phyloP scores from a whole-genome alignment of 2,888 invertebrate species.

The Amphipyra tragopoginis region DNA sequence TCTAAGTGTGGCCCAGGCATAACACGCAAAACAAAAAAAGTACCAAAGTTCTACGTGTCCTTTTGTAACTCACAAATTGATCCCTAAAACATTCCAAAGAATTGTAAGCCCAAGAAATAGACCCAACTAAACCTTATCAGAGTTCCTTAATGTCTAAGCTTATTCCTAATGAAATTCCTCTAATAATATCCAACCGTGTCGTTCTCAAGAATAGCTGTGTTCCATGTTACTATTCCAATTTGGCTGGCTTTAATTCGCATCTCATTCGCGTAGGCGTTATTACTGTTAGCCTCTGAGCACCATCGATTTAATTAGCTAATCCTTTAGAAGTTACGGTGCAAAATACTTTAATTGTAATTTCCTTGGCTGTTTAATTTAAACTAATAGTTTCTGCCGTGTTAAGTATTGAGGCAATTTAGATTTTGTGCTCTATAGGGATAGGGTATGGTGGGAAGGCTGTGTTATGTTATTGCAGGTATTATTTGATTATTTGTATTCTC shows the following conservation, averaged over 20 bases:
- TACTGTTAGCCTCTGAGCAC: constrained; percentile 53
- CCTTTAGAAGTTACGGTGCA: constrained; percentile 49
- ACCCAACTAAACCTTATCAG: not conserved
- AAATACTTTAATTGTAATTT: constrained; percentile 52
- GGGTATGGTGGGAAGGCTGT: not conserved
- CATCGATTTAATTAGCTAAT: constrained; percentile 60
- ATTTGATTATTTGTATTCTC: not conserved
- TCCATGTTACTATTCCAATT: constrained; percentile 51
- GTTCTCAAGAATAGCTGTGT: constrained; percentile 37
- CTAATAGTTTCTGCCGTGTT: constrained; percentile 54
- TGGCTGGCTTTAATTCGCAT: constrained; percentile 47
- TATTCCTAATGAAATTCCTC: constrained; percentile 42
- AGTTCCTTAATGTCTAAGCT: constrained; percentile 17
- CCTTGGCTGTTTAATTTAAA: constrained; percentile 46
- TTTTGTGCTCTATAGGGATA: constrained; percentile 10
- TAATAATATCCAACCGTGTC: constrained; percentile 50
- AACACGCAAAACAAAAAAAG: too few relatives aligned
- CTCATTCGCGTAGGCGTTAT: constrained; percentile 53
- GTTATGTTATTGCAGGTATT: not conserved
- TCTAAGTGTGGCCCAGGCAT: too few relatives aligned
- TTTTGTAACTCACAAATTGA: too few relatives aligned
- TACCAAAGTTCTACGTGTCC: too few relatives aligned
- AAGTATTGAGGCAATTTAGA: constrained; percentile 29
- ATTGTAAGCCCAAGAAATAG: too few relatives aligned
- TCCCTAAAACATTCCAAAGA: too few relatives aligned